Base-by-base conservation (phyloP, 2,888 invertebrate genomes). In the Disparrhopalites patrizii region DNA sequence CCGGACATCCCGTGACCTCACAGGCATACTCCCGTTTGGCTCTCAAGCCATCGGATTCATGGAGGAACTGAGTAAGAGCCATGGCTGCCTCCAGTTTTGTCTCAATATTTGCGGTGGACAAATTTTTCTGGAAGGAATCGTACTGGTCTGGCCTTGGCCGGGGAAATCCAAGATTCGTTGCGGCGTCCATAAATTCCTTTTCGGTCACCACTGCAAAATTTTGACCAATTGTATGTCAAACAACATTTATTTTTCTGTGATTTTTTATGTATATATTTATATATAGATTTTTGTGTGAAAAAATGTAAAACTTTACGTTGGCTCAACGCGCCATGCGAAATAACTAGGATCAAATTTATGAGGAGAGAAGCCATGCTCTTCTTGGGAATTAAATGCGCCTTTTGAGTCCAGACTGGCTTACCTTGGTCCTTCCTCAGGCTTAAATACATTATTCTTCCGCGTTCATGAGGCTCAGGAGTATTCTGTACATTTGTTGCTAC, bases 31-130 rank as follows among this genome's bases (percentile, higher is more conserved):
- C 72, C 20, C 71, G 28, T 40, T 65, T 68, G 5, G 62, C 63
- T 13, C 57, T 23, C 1, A 70, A 62, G 40, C 72, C 68, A 30
- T 58, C 70, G n/a, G 69, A 69, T 54, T 72, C 72, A 15, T 68
- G 66, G 8, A 70, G 31, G 40, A 55, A 68, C 1, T 72, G 72
- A 25, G 72, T 67, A 1, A 72, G 61, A 27, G 68, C 69, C 72
- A 72, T 72, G 0, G 72, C 72, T 7, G 70, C 67, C 51, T 72
- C 72, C 31, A 70, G 63, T 30, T 66, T 66, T 10, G 56, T 52
- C 8, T 56, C 38, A 31, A 72, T 67, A 10, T 68, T 68, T 23
- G 54, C 13, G 65, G 66, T 62, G 18, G 56, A 64, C 15, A 55
- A 3, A 13, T 27, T 38, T n/a, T 58, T 30, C 7, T 65, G 51